phyloP scores from a whole-genome alignment of 92 coral and sea anemone genomes.

The Umimayanthus kanabou region DNA sequence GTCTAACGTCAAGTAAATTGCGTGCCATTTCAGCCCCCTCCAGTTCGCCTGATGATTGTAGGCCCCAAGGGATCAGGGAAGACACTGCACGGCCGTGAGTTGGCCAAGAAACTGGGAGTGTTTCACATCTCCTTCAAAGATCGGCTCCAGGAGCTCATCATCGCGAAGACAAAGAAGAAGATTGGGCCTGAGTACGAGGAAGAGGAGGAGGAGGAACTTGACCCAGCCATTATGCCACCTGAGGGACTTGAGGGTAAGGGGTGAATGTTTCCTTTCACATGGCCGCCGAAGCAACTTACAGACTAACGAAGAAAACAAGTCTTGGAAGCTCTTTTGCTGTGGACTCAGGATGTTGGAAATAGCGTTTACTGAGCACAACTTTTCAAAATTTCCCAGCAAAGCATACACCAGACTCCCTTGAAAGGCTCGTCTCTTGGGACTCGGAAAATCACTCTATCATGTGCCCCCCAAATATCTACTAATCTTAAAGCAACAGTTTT shows the following conservation, averaged over 20 bases:
- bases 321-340: too few relatives aligned
- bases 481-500: too few relatives aligned
- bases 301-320: too few relatives aligned
- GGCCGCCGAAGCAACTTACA: too few relatives aligned
- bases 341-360: too few relatives aligned
- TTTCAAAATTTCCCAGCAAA: too few relatives aligned
- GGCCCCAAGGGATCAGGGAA: conserved; percentile 99
- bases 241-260: conserved; percentile 67
- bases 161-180: conserved; percentile 96
- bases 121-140: conserved; percentile 95
- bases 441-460: too few relatives aligned
- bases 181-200: conserved; percentile 97
- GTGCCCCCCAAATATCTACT: too few relatives aligned
- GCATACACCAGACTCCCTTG: too few relatives aligned
- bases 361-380: too few relatives aligned
- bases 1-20: background rate
- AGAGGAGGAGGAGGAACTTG: conserved; percentile 63
- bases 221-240: conserved; percentile 62
- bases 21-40: conserved; percentile 75
- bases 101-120: conserved; percentile 88
- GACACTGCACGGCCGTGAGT: conserved; percentile 84
- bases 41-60: conserved; percentile 82
- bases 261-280: background rate
- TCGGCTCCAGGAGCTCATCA: conserved; percentile 95
- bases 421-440: too few relatives aligned